Percentiles rank a stretch among this genome's conserved stretches.
phyloP scores from a whole-genome alignment of 1,140 invertebrate species.

The Caenorhabditis remanei region DNA sequence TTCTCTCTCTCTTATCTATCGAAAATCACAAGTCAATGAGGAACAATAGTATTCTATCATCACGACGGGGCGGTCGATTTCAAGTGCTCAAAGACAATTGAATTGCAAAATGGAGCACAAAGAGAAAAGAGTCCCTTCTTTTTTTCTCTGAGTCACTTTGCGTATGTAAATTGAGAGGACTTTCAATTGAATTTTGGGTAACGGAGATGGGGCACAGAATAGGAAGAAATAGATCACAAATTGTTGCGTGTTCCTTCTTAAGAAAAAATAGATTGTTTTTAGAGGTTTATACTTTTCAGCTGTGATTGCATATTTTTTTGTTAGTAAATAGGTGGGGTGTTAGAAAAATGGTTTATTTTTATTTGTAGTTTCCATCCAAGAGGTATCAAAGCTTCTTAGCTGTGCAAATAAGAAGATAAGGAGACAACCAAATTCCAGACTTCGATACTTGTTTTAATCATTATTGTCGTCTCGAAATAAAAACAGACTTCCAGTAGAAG shows the following conservation, averaged over 20 bases:
- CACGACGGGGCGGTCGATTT: conserved; percentile 30
- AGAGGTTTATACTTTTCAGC: too few relatives aligned
- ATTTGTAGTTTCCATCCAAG: too few relatives aligned
- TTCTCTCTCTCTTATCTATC: too few relatives aligned
- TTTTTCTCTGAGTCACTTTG: conserved; percentile 36
- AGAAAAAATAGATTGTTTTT: not conserved
- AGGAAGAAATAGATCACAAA: not conserved
- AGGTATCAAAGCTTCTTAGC: too few relatives aligned
- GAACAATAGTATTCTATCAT: not conserved
- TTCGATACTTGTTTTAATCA: too few relatives aligned
- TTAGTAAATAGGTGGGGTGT: too few relatives aligned
- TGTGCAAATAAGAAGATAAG: too few relatives aligned
- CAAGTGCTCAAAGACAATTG: conserved; percentile 52
- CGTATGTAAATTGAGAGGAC: conserved; percentile 44
- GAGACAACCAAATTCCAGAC: too few relatives aligned
- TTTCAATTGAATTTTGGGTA: conserved; percentile 42
- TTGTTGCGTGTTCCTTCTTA: not conserved
- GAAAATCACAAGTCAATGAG: not conserved
- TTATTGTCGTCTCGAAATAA: too few relatives aligned
- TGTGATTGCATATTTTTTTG: too few relatives aligned
- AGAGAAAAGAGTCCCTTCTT: not conserved
- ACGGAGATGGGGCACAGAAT: not conserved
- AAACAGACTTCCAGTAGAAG: too few relatives aligned
- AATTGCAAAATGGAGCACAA: not conserved
- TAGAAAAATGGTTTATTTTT: too few relatives aligned